Evolutionary conservation across 2,888 invertebrate genomes (phyloP).

Genomic region (Globia sparganii): DNA sequence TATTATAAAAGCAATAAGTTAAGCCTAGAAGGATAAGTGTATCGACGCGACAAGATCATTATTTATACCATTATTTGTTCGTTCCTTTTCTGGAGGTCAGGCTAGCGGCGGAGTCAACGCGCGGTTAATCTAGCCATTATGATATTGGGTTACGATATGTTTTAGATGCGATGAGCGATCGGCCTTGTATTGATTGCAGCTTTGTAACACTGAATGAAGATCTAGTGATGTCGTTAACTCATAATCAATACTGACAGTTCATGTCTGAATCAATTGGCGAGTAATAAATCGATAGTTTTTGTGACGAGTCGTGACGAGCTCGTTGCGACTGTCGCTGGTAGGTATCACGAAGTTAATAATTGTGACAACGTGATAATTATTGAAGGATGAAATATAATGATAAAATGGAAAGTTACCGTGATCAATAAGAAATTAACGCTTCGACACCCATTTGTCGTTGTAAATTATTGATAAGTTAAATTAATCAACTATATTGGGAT

Average conservation of each 20-base stretch:
- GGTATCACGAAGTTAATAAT: slow-evolving; percentile 54
- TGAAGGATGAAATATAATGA: slow-evolving; percentile 44
- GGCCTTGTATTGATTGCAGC: slow-evolving; percentile 73
- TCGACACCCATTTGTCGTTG: slow-evolving; percentile 55
- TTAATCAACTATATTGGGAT: slow-evolving; percentile 48
- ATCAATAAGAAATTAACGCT: slow-evolving; percentile 51
- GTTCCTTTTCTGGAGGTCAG: slow-evolving; percentile 73
- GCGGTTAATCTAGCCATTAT: slow-evolving; percentile 69
- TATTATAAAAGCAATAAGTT: slow-evolving; percentile 86
- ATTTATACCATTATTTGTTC: slow-evolving; percentile 81
- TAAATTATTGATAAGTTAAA: slow-evolving; percentile 56
- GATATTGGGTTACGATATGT: slow-evolving; percentile 69
- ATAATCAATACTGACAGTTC: slow-evolving; percentile 67
- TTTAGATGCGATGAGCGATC: slow-evolving; percentile 66
- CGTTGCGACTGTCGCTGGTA: slow-evolving; percentile 40
- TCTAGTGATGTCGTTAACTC: slow-evolving; percentile 67
- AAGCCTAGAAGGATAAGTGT: slow-evolving; percentile 83
- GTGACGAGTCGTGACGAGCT: slow-evolving; percentile 53
- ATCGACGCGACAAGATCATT: slow-evolving; percentile 75
- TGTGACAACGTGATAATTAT: slow-evolving; percentile 59
- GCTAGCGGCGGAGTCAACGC: slow-evolving; percentile 55
- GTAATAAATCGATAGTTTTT: slow-evolving; percentile 62
- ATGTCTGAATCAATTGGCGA: slow-evolving; percentile 53
- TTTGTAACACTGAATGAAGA: slow-evolving; percentile 64
- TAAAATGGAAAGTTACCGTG: slow-evolving; percentile 61